Evolutionary conservation across 1,140 invertebrate genomes (phyloP).

Genomic region (Magallana ariakensis): DNA sequence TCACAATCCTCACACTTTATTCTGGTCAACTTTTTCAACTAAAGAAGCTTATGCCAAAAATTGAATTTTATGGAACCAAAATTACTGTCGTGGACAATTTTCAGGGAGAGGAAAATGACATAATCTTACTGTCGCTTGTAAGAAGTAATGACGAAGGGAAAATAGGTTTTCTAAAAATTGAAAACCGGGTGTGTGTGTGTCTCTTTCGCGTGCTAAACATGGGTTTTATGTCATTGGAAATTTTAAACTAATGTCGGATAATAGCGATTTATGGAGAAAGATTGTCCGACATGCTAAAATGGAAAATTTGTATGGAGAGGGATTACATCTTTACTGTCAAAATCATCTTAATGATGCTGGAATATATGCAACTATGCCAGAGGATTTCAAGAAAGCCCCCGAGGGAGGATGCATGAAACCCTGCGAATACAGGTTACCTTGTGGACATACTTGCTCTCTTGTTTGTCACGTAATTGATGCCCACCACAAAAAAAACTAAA

Average conservation of each 20-base stretch:
- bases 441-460: constrained; percentile 76
- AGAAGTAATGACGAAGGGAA: constrained; percentile 83
- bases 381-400: constrained; percentile 77
- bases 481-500: constrained; percentile 63
- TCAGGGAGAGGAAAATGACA: constrained; percentile 89
- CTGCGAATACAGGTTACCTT: constrained; percentile 73
- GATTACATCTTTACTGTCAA: constrained; percentile 78
- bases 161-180: constrained; percentile 88
- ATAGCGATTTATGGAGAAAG: constrained; percentile 77
- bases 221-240: constrained; percentile 86
- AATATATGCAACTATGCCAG: constrained; percentile 53
- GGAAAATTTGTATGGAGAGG: constrained; percentile 57
- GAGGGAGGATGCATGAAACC: constrained; percentile 78
- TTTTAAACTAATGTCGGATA: constrained; percentile 81
- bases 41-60: constrained; percentile 66
- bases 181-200: constrained; percentile 92
- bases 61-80: constrained; percentile 60
- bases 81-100: constrained; percentile 88
- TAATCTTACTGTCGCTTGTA: constrained; percentile 90
- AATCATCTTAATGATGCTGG: constrained; percentile 77
- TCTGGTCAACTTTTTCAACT: constrained; percentile 74
- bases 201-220: constrained; percentile 88
- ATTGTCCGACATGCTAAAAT: constrained; percentile 64
- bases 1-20: constrained; percentile 77
- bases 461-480: constrained; percentile 73